Percentiles rank a stretch among this genome's conserved stretches.
Conservation (phyloP, 1,140 invertebrate species). For the Pseudomyrmex cubaensis region DNA sequence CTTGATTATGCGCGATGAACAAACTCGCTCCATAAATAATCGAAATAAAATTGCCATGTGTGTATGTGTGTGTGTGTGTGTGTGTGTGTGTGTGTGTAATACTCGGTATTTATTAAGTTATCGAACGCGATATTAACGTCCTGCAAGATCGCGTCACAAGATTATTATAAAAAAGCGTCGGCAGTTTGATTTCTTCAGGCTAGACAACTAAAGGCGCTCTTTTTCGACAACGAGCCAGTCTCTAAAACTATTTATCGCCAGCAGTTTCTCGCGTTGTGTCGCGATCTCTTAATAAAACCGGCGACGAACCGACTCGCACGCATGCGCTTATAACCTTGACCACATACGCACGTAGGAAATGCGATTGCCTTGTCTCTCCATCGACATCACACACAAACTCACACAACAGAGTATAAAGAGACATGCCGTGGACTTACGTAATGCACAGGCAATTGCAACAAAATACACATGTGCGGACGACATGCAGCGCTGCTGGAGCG, state of each 20-base stretch:
- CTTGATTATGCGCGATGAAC: neutral
- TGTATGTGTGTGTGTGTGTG: neutral
- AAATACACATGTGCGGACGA: constrained; percentile 48
- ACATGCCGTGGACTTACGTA: constrained; percentile 68
- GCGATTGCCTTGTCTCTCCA: constrained; percentile 64
- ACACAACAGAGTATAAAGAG: neutral
- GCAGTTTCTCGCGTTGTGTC: constrained; percentile 38
- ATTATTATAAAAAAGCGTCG: constrained; percentile 10
- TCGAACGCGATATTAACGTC: neutral
- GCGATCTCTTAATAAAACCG: constrained; percentile 43
- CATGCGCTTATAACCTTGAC: constrained; percentile 64
- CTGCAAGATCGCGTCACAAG: constrained; percentile 8
- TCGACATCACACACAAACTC: constrained; percentile 31
- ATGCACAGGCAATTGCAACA: constrained; percentile 62
- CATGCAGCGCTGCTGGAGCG: neutral
- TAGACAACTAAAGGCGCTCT: neutral
- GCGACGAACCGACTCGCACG: constrained; percentile 32
- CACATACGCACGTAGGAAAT: constrained; percentile 69
- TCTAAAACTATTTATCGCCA: constrained; percentile 53
- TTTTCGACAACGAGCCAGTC: neutral
- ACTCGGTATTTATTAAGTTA: constrained; percentile 16
- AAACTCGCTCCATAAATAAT: neutral
- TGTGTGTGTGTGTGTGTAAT: neutral
- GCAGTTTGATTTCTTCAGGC: neutral
- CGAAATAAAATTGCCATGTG: constrained; percentile 23